These are phyloP conservation scores for Odontocolon sp. DNA, from an alignment of 2,888 invertebrate species.

Conservation along the genomic window DNA sequence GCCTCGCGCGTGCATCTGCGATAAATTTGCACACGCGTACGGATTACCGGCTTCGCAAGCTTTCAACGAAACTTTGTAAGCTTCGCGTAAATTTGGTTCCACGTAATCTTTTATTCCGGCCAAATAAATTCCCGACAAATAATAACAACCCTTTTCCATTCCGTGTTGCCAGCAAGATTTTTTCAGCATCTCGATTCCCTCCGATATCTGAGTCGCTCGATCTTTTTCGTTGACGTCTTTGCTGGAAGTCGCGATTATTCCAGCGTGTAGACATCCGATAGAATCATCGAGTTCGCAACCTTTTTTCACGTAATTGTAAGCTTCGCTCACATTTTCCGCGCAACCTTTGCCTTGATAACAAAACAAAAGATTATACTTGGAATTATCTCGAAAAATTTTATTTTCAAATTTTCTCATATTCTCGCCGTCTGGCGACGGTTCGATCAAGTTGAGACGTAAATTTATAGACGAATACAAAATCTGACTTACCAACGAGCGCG, in stretches of 20 bases:
- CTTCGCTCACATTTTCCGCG: slow-evolving; percentile 72
- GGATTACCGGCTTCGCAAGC: slow-evolving; percentile 93
- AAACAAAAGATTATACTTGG: too few species aligned
- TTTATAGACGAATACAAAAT: background rate
- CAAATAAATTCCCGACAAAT: slow-evolving; percentile 90
- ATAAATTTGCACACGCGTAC: slow-evolving; percentile 94
- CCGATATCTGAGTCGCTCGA: slow-evolving; percentile 50
- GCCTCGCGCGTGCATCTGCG: slow-evolving; percentile 92
- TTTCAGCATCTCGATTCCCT: slow-evolving; percentile 82
- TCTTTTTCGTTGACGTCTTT: slow-evolving; percentile 54
- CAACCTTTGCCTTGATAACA: slow-evolving; percentile 70
- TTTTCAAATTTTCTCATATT: too few species aligned
- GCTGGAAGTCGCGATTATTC: slow-evolving; percentile 79
- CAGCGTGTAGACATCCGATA: slow-evolving; percentile 89
- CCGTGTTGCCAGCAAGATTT: slow-evolving; percentile 82
- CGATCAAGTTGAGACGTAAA: background rate
- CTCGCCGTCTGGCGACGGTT: slow-evolving; percentile 5
- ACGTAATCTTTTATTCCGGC: slow-evolving; percentile 86
- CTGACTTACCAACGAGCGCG: slow-evolving; percentile 85
- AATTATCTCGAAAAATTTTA: too few species aligned
- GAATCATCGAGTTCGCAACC: slow-evolving; percentile 89
- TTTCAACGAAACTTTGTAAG: slow-evolving; percentile 88
- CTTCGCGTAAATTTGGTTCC: slow-evolving; percentile 87
- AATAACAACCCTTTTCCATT: slow-evolving; percentile 89
- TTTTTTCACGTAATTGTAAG: slow-evolving; percentile 88